phyloP scores from a whole-genome alignment of 2,113 vertebrate species.

The Physeter macrocephalus region DNA sequence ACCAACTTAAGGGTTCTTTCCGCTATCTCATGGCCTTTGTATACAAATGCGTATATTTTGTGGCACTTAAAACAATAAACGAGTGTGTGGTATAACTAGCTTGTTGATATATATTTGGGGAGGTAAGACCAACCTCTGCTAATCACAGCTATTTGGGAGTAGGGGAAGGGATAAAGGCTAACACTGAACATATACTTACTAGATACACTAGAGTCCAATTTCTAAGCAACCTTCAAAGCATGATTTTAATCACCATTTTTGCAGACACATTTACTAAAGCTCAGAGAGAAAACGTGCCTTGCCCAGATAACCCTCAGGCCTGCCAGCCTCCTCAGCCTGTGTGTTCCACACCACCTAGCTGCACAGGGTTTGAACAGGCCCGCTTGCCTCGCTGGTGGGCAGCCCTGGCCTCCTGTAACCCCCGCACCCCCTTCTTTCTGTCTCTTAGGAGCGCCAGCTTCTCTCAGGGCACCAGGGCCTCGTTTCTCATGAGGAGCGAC shows the following conservation, averaged over 20 bases:
- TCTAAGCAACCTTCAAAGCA: background rate
- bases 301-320: background rate
- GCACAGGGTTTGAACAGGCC: fast-evolving
- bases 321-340: background rate
- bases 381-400: background rate
- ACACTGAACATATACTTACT: background rate
- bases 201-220: background rate
- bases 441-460: constrained; percentile 94
- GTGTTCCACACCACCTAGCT: fast-evolving
- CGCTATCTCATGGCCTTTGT: background rate
- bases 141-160: background rate
- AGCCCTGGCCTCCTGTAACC: background rate
- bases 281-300: background rate
- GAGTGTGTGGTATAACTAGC: background rate
- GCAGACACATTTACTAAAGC: background rate
- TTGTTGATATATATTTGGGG: background rate
- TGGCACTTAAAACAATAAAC: background rate
- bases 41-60: background rate
- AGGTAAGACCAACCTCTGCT: background rate
- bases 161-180: background rate
- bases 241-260: background rate
- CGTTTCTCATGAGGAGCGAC: constrained; percentile 89
- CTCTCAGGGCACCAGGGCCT: constrained; percentile 91
- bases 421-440: background rate
- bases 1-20: background rate